Percentiles rank a stretch among this genome's conserved stretches.
Conservation (phyloP, 2,797 vertebrate species). For the Hafferia zeledoni region DNA sequence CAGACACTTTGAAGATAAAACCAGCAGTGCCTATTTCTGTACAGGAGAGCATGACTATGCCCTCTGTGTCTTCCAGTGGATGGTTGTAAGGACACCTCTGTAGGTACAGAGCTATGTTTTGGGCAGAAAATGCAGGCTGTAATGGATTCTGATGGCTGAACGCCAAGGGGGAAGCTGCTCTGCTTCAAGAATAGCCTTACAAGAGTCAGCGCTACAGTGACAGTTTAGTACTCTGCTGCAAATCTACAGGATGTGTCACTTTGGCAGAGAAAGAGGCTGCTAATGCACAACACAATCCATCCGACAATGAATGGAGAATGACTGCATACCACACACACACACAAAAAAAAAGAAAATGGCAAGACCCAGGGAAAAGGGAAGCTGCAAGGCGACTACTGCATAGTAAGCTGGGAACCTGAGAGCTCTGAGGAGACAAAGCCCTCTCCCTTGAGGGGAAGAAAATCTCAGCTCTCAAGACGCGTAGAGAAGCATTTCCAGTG, state of each 20-base stretch:
- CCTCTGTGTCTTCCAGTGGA: background rate
- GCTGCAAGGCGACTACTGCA: conserved; percentile 9
- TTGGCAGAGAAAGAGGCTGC: conserved; percentile 51
- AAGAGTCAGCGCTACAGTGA: conserved; percentile 67
- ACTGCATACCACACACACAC: background rate
- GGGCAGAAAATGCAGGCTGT: conserved; percentile 33
- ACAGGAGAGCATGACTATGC: background rate
- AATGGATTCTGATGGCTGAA: conserved; percentile 56
- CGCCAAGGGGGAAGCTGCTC: conserved; percentile 58
- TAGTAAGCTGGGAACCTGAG: conserved; percentile 27
- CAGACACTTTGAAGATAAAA: background rate
- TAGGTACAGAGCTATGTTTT: conserved; percentile 26
- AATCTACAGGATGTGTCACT: conserved; percentile 67
- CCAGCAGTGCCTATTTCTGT: background rate
- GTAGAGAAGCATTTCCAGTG: conserved; percentile 2
- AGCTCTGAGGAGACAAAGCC: conserved; percentile 42
- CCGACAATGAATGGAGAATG: conserved; percentile 53
- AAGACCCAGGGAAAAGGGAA: background rate
- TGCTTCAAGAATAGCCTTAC: conserved; percentile 65
- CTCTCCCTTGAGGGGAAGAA: conserved; percentile 27
- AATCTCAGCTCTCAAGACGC: background rate
- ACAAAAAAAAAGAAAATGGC: background rate
- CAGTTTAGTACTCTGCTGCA: conserved; percentile 59
- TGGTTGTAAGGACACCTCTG: background rate
- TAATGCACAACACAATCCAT: conserved; percentile 40